A percentile compares a stretch with the other conserved stretches of the same genome.
Evolutionary conservation across 2,797 vertebrate genomes (phyloP).

Genomic region (Ptychadena robeensis): DNA sequence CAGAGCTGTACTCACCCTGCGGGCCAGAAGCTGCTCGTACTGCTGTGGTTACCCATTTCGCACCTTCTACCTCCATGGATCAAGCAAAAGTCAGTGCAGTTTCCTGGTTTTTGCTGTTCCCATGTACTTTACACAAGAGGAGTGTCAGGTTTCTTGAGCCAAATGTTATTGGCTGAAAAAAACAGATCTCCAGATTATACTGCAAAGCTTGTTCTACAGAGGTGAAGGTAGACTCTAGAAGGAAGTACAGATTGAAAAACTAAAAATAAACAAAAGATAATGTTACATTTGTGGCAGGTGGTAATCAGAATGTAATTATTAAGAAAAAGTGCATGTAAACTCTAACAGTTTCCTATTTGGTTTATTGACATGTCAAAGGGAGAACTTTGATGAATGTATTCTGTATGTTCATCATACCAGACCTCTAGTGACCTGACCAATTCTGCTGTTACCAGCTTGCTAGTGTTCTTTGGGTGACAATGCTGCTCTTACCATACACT

Average conservation of each 20-base stretch:
- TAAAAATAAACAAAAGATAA: background rate
- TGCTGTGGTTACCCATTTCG: constrained; percentile 47
- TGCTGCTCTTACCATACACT: no score
- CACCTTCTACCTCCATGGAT: constrained; percentile 38
- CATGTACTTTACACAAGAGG: constrained; percentile 19
- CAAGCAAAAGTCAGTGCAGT: background rate
- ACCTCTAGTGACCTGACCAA: no score
- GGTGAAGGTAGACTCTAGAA: constrained; percentile 4
- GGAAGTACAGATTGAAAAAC: background rate
- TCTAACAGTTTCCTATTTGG: no score
- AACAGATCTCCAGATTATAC: background rate
- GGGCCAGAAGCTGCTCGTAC: background rate
- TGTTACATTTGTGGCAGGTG: background rate
- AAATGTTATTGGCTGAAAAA: constrained; percentile 2
- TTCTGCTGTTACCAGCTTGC: no score
- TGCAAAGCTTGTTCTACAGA: background rate
- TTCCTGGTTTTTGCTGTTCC: constrained; percentile 49
- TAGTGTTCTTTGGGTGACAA: no score
- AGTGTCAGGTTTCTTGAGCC: constrained; percentile 24
- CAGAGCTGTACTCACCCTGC: constrained; percentile 23
- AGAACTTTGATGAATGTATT: no score
- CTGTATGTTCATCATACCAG: no score
- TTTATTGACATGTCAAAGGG: no score
- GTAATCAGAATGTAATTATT: background rate
- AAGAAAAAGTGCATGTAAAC: no score